Conservation (phyloP, 1,140 invertebrate genomes). For the Chrysopa pallens region DNA sequence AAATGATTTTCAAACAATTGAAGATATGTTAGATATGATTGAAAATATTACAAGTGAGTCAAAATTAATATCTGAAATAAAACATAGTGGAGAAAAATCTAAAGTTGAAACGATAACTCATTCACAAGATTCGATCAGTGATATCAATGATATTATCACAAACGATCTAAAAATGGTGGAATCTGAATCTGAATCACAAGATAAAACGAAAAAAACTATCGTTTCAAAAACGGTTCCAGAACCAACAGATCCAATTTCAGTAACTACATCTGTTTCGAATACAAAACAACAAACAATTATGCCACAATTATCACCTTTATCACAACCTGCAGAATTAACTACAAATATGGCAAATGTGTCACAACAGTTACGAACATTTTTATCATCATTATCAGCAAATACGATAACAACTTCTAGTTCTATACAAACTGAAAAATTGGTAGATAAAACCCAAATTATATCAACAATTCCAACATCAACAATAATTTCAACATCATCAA, state of each 20-base stretch:
- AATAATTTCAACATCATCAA: slow-evolving; percentile 4
- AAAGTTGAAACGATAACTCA: neutral
- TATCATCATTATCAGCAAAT: slow-evolving; percentile 33
- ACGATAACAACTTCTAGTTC: slow-evolving; percentile 14
- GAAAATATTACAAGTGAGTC: slow-evolving; percentile 38
- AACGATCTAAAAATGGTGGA: slow-evolving; percentile 2
- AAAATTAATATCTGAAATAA: slow-evolving; percentile 14
- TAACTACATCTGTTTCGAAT: slow-evolving; percentile 7
- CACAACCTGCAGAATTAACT: slow-evolving; percentile 47
- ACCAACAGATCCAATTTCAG: slow-evolving; percentile 15
- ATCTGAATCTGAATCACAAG: neutral
- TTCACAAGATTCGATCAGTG: neutral
- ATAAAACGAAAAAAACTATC: neutral
- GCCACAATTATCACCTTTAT: slow-evolving; percentile 46
- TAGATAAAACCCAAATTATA: neutral
- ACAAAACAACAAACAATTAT: slow-evolving; percentile 26
- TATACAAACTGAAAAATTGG: slow-evolving; percentile 2
- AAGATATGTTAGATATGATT: slow-evolving; percentile 47
- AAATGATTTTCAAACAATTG: slow-evolving; percentile 36
- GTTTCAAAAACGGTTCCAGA: neutral
- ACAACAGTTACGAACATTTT: slow-evolving; percentile 41
- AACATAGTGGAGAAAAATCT: neutral
- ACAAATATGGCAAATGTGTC: slow-evolving; percentile 50
- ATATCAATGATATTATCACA: neutral
- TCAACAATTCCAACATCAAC: neutral